These are phyloP conservation scores for Herminia tarsipennalis DNA, from an alignment of 2,888 invertebrate genomes.

Conservation along the genomic window DNA sequence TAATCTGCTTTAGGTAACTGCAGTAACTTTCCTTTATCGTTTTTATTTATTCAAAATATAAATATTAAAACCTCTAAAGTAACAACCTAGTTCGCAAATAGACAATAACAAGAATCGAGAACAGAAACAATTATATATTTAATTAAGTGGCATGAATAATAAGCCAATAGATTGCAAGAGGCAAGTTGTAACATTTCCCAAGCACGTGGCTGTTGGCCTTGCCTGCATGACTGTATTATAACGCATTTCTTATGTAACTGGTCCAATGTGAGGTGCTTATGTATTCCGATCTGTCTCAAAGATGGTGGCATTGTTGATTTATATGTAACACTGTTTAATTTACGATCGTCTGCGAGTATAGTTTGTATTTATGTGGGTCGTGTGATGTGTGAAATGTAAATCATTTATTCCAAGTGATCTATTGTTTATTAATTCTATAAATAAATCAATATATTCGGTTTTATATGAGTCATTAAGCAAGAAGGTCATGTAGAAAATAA, in stretches of 20 bases:
- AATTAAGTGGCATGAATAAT: constrained; percentile 2
- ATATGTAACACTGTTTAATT: too few relatives aligned
- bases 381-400: too few relatives aligned
- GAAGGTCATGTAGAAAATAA: too few relatives aligned
- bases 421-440: too few relatives aligned
- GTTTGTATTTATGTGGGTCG: too few relatives aligned
- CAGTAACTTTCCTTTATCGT: background rate
- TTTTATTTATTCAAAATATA: background rate
- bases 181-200: constrained; percentile 19
- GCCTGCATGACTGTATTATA: constrained; percentile 19
- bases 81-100: background rate
- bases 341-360: too few relatives aligned
- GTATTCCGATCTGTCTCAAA: constrained; percentile 17
- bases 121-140: constrained; percentile 1
- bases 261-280: constrained; percentile 34
- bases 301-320: background rate
- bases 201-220: constrained; percentile 46
- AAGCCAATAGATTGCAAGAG: constrained; percentile 6
- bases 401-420: too few relatives aligned
- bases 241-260: constrained; percentile 41
- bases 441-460: too few relatives aligned
- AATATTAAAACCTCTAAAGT: background rate
- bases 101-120: background rate
- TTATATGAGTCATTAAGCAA: too few relatives aligned
- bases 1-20: background rate